Percentiles rank a stretch among this genome's conserved stretches.
Conservation (phyloP, 2,888 invertebrate species). For the Watsonalla cultraria region DNA sequence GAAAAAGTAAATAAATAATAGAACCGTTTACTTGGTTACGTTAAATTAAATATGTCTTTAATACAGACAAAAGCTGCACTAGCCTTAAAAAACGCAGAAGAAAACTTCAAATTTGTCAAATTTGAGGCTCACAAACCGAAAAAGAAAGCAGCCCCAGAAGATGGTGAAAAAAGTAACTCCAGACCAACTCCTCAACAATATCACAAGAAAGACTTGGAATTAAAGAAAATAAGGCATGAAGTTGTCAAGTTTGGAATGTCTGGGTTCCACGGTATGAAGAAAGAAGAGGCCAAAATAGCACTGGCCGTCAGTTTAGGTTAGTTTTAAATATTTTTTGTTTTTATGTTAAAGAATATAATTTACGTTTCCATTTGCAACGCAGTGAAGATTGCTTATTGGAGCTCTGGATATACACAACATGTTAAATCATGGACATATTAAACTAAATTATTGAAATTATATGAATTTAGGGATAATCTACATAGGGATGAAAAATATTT, state of each 20-base stretch:
- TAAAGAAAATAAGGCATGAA: conserved; percentile 88
- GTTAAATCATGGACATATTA: background rate
- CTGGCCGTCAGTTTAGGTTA: conserved; percentile 87
- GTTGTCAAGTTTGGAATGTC: conserved; percentile 90
- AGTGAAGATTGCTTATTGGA: background rate
- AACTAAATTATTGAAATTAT: background rate
- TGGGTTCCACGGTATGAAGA: conserved; percentile 84
- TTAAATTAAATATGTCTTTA: conserved; percentile 49
- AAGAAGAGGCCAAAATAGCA: conserved; percentile 87
- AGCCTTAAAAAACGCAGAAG: conserved; percentile 58
- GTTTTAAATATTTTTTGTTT: conserved; percentile 14
- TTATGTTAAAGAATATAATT: background rate
- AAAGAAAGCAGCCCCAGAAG: conserved; percentile 36
- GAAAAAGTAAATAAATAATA: too few species aligned
- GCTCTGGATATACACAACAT: background rate
- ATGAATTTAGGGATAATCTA: too few species aligned
- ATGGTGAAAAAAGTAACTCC: conserved; percentile 18
- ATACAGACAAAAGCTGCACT: conserved; percentile 74
- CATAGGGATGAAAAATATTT: too few species aligned
- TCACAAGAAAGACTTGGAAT: conserved; percentile 78
- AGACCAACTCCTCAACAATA: conserved; percentile 18
- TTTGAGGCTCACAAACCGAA: conserved; percentile 76
- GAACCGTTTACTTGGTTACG: conserved; percentile 3
- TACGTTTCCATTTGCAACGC: background rate
- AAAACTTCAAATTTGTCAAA: conserved; percentile 66